These are phyloP conservation scores for Eurystomus gularis DNA, from an alignment of 2,113 vertebrate genomes.

Conservation along the genomic window DNA sequence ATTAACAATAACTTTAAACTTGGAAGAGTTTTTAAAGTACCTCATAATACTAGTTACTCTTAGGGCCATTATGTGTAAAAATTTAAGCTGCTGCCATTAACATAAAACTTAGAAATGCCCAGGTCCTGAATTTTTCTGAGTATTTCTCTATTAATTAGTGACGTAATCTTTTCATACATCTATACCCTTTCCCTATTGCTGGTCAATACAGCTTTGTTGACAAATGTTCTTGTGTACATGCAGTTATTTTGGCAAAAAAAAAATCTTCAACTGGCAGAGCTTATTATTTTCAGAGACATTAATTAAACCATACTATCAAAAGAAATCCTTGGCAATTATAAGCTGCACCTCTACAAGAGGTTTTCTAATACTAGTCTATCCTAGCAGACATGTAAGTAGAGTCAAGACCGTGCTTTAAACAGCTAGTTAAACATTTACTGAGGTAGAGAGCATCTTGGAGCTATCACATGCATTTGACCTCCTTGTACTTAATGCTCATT, in stretches of 20 bases:
- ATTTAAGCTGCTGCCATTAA: not conserved
- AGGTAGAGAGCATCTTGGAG: slow-evolving; percentile 14
- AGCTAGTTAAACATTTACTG: not conserved
- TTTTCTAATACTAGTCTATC: not conserved
- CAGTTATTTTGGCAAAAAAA: not conserved
- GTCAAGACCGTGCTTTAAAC: not conserved
- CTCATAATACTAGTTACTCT: not conserved
- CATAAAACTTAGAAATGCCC: not conserved
- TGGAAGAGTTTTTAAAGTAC: not conserved
- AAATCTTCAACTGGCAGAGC: not conserved
- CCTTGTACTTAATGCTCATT: not conserved
- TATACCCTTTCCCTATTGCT: not conserved
- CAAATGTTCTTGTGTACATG: not conserved
- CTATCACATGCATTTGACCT: not conserved
- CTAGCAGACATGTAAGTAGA: not conserved
- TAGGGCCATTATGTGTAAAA: not conserved
- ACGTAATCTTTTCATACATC: not conserved
- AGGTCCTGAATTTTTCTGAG: not conserved
- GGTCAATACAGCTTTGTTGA: not conserved
- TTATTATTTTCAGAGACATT: not conserved
- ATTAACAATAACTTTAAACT: not conserved
- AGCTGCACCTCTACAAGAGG: not conserved
- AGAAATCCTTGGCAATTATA: not conserved
- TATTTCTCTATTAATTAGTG: not conserved
- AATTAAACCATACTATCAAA: not conserved